These are phyloP conservation scores for Vicugna pacos DNA, from an alignment of 2,113 vertebrate genomes.

Conservation along the genomic window DNA sequence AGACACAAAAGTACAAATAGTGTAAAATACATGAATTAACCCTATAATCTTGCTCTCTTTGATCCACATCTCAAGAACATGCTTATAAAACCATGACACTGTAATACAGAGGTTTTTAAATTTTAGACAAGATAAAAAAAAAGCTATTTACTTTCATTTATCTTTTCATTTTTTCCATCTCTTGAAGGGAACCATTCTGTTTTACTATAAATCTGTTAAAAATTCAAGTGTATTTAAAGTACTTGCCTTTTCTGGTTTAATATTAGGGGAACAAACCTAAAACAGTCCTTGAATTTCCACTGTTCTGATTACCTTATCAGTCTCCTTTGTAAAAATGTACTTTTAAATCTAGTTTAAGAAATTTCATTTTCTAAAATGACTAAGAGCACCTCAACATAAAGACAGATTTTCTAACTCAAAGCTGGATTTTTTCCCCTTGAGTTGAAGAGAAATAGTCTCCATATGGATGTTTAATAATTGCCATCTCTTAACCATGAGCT, in stretches of 20 bases:
- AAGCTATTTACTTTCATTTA: not conserved
- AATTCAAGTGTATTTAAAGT: not conserved
- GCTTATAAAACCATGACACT: not conserved
- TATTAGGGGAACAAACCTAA: not conserved
- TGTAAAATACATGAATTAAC: not conserved
- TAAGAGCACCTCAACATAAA: not conserved
- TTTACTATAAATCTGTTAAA: not conserved
- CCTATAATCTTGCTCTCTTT: not conserved
- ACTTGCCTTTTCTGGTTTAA: not conserved
- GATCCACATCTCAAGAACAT: not conserved
- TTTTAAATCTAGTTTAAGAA: conserved; percentile 22
- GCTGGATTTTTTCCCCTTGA: not conserved
- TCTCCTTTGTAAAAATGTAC: not conserved
- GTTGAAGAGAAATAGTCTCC: not conserved
- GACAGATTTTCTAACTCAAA: not conserved
- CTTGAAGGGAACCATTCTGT: not conserved
- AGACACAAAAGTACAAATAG: not conserved
- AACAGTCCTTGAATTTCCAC: not conserved
- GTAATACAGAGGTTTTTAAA: not conserved
- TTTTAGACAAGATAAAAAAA: not conserved
- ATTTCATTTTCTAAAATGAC: not conserved
- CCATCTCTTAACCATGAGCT: not conserved
- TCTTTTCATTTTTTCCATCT: not conserved
- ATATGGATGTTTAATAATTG: not conserved
- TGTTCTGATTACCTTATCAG: not conserved